Conservation (phyloP, 2,888 invertebrate species). For the Horisme vitalbata region DNA sequence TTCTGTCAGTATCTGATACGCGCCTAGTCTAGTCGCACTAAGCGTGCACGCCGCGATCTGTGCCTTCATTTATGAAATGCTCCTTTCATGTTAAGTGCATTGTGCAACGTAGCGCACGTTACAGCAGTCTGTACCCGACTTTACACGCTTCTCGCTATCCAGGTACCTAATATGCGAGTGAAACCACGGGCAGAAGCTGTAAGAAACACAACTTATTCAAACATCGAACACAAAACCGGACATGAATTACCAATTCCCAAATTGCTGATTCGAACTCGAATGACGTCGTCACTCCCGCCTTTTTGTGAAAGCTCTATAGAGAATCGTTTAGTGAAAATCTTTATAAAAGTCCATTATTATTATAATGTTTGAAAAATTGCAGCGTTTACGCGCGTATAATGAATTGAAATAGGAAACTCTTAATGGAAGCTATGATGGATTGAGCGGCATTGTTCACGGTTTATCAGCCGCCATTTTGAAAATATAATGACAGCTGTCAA, state of each 20-base stretch:
- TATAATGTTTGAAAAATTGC: slow-evolving; percentile 34
- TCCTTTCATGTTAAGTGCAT: no score
- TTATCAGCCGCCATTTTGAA: slow-evolving; percentile 35
- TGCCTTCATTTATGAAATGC: no score
- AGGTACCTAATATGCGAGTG: not conserved
- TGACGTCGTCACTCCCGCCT: slow-evolving; percentile 23
- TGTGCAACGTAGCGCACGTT: no score
- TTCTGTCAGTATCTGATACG: no score
- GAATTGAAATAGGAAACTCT: slow-evolving; percentile 36
- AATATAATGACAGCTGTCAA: slow-evolving; percentile 33
- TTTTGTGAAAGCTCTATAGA: slow-evolving; percentile 24
- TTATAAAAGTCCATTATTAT: slow-evolving; percentile 28
- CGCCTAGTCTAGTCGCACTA: no score
- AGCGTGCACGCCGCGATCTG: no score
- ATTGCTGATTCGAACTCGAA: slow-evolving; percentile 30
- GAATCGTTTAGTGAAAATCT: slow-evolving; percentile 22
- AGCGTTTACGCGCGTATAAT: slow-evolving; percentile 33
- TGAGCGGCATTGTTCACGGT: slow-evolving; percentile 26
- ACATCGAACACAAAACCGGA: slow-evolving; percentile 24
- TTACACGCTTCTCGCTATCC: not conserved
- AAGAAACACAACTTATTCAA: slow-evolving; percentile 4
- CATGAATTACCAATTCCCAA: slow-evolving; percentile 30
- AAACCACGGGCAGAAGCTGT: no score
- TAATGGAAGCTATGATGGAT: slow-evolving; percentile 34
- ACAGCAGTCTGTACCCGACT: not conserved